Base-by-base conservation (phyloP, 2,888 invertebrate genomes). In the Dasypolia templi region DNA sequence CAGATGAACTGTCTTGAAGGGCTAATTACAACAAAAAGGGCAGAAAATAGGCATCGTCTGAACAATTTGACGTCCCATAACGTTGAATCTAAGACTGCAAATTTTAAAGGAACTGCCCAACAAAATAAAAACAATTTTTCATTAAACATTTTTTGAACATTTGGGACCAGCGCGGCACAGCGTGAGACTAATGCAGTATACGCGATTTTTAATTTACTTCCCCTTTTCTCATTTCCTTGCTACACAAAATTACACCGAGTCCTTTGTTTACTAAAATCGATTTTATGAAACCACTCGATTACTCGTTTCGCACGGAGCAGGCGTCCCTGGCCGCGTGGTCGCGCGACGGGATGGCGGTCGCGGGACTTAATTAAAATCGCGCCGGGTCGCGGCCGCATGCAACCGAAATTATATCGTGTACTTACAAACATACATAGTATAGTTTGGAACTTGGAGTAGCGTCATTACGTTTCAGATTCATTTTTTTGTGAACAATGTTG, bases 301-400 rank as follows among this genome's bases (percentile, higher is more conserved):
- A 75, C 72, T 79, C 29, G 72, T 75, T 78, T 72, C 56, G 69
- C 65, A 63, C 66, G 75, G 75, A 66, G 66, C 67, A 46, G 64
- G 74, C 75, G 83, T 61, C 67, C 75, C 72, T 65, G 62, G 82
- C 56, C 79, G 82, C 82, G 61, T 55, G 75, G 77, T 77, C 69
- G 77, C 77, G 68, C 78, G 76, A 22, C 82, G 67, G 82, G 78
- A 73, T 75, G 73, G 74, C 82, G 80, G 74, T 61, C 71, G 65
- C 74, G 74, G 61, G 80, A 82, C 82, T 86, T 86, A 86, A 86
- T 86, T 86, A 86, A 82, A 86, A 86, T 79, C 78, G 84, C 77
- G 73, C 75, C 59, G 74, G 75, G 74, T 77, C 77, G 84, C 70
- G 75, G 61, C 72, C 68, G 73, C 79, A 62, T 70, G 72, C 72